Evolutionary conservation across 2,888 invertebrate genomes (phyloP).

Genomic region (Tipula vernalis): DNA sequence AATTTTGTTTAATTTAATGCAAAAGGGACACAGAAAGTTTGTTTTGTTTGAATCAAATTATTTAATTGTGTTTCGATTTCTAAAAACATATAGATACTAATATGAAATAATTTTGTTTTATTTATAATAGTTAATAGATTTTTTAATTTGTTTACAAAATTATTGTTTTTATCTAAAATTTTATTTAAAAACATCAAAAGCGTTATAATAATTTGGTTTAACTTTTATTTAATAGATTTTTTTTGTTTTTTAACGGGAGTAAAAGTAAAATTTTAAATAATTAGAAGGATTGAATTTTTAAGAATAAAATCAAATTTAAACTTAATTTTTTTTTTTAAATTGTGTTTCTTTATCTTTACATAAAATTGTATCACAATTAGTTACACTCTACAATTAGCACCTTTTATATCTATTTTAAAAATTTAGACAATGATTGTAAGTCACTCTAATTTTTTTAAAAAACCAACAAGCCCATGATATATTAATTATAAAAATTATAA

Average conservation of each 20-base stretch:
- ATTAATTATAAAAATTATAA: background rate
- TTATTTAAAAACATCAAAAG: slow-evolving; percentile 8
- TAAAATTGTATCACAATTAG: slow-evolving; percentile 7
- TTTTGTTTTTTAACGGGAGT: background rate
- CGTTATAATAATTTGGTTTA: background rate
- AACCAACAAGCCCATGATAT: background rate
- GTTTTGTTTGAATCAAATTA: background rate
- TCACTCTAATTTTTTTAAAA: background rate
- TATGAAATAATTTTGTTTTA: background rate
- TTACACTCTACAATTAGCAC: slow-evolving; percentile 9
- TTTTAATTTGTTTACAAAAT: background rate
- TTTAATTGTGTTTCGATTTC: background rate
- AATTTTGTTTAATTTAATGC: background rate
- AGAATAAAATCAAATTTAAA: background rate
- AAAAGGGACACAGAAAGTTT: background rate
- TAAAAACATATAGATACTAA: background rate
- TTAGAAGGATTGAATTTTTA: background rate
- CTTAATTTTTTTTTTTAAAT: background rate
- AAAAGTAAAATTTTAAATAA: background rate
- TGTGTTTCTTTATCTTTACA: background rate
- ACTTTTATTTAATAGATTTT: background rate
- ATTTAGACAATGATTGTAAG: background rate
- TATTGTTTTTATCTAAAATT: background rate
- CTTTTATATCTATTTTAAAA: background rate
- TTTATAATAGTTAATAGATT: background rate